Base-by-base conservation (phyloP, 2,888 invertebrate species). In the Deroplatys truncata region DNA sequence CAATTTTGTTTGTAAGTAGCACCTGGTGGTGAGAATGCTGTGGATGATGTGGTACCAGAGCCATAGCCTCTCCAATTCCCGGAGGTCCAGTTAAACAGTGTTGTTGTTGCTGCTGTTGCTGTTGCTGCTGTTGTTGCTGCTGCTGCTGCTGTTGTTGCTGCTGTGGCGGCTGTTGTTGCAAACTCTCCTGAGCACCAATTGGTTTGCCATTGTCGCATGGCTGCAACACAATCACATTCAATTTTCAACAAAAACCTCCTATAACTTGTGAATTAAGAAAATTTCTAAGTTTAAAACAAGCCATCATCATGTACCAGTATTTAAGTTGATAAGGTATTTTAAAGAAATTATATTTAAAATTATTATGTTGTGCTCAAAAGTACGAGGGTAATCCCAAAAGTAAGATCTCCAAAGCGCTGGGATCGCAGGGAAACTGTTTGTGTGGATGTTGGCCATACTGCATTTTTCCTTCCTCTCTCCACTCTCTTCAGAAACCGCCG, bases 1-100 rank as follows among this genome's bases (percentile, higher is more conserved):
- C 5, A 35, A 35, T 31, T 31, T 31, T 43, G 43, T 43, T 43
- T 43, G 2, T 13, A 13, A 43, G 43, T 13, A 72, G 16, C 25
- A 91, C 92, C 91, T 91, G 91, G 82, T 91, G 90, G 85, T 91
- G 91, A 3, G 91, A 29, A 83, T 92, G 92, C 87, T 91, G 92
- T 28, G 91, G 91, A 88, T 91, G 91, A 83, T 92, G 91, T n/a
- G 91, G 91, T 13, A 91, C 91, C 25, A 91, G 90, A 16, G 91
- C 90, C 88, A 91, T 91, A 84, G 90, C 89, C 43, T 89, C 91
- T n/a, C 90, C 89, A 31, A 90, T 84, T 15, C 89, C 90, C 25
- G 90, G 88, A 15, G 90, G 89, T 9, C 84, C 88, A 10, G 85
- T 82, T 43, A 89, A 29, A 72, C 90, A 90, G 28, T 88, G 89